Evolutionary conservation across 2,888 invertebrate species (phyloP).

Genomic region (Thyatira batis): DNA sequence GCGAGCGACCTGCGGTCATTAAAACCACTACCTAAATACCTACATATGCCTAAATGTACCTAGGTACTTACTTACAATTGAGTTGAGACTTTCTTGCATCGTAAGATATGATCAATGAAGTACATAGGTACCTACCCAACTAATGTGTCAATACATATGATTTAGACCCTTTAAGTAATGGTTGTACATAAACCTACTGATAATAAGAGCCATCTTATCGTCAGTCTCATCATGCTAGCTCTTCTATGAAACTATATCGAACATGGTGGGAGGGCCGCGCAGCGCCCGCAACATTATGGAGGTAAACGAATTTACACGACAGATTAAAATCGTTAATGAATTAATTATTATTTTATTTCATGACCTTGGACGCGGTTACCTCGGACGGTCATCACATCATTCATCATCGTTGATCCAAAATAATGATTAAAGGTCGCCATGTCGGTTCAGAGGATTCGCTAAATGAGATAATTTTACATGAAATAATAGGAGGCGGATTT

Average conservation of each 20-base stretch:
- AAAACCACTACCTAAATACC: conserved; percentile 26
- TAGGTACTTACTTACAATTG: neutral
- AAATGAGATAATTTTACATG: conserved; percentile 37
- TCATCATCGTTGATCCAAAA: conserved; percentile 64
- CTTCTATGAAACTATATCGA: conserved; percentile 30
- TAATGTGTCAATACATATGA: neutral
- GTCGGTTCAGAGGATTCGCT: conserved; percentile 71
- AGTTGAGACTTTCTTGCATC: too few species aligned
- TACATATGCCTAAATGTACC: neutral
- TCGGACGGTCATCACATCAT: conserved; percentile 64
- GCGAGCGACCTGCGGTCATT: conserved; percentile 50
- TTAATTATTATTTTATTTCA: conserved; percentile 68
- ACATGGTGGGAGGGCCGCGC: conserved; percentile 48
- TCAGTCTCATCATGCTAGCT: too few species aligned
- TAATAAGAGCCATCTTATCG: too few species aligned
- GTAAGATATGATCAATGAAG: neutral
- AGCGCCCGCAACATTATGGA: conserved; percentile 32
- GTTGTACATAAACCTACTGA: too few species aligned
- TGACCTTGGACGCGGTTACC: conserved; percentile 70
- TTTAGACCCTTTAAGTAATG: too few species aligned
- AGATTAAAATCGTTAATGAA: conserved; percentile 37
- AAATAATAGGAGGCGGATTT: conserved; percentile 51
- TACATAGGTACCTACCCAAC: neutral
- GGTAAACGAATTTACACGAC: neutral
- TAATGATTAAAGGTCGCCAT: conserved; percentile 63